These are phyloP conservation scores for Poeciliopsis paucimaculata DNA, from an alignment of 2,797 vertebrate species.

Conservation along the genomic window DNA sequence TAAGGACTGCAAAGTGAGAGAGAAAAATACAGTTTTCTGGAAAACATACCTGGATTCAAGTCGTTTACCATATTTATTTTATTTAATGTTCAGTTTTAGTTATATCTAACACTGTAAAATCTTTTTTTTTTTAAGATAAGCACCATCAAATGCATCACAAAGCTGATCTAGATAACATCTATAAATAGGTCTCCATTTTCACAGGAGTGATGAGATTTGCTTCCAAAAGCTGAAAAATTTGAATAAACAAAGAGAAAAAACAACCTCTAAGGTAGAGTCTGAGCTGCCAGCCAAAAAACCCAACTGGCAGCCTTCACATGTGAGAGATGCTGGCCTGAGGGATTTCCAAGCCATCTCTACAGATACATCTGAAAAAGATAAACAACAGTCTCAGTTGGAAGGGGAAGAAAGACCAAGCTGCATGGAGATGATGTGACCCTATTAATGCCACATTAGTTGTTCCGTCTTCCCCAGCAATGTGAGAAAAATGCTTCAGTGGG, in stretches of 20 bases:
- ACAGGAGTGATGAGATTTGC: conserved; percentile 43
- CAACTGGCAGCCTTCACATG: conserved; percentile 72
- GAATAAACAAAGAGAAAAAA: conserved; percentile 67
- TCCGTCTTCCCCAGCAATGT: conserved; percentile 63
- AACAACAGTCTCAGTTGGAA: conserved; percentile 75
- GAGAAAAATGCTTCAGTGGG: conserved; percentile 65
- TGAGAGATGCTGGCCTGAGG: conserved; percentile 69
- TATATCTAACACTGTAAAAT: background rate
- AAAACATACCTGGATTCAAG: conserved; percentile 10
- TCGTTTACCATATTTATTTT: conserved; percentile 2
- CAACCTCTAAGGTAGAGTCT: conserved; percentile 65
- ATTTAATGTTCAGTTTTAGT: background rate
- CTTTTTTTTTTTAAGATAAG: background rate
- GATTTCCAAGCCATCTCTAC: conserved; percentile 72
- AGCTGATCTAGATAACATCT: conserved; percentile 29
- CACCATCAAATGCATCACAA: conserved; percentile 8
- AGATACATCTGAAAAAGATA: conserved; percentile 74
- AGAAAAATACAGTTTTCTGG: background rate
- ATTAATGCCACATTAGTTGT: conserved; percentile 81
- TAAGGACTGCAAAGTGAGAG: conserved; percentile 19
- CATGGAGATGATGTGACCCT: conserved; percentile 78
- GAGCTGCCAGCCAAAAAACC: conserved; percentile 62
- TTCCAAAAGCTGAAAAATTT: conserved; percentile 54
- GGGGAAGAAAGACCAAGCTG: conserved; percentile 70
- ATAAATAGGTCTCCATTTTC: conserved; percentile 46